Conservation (phyloP, 2,888 invertebrate genomes). For the Polymixis lichenea region DNA sequence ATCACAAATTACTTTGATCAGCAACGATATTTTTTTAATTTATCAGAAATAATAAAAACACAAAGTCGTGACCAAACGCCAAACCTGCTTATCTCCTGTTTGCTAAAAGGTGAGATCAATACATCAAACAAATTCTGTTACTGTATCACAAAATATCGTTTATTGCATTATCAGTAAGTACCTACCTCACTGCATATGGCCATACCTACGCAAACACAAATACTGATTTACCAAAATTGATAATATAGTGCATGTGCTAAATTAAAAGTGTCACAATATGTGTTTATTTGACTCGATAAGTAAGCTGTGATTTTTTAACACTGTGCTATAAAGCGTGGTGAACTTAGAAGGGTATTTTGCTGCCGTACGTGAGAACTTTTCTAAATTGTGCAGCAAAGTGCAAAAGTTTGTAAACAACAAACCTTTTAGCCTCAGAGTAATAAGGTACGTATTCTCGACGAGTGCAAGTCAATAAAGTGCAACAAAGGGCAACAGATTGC, state of each 20-base stretch:
- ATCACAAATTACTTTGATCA: background rate
- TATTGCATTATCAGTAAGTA: constrained; percentile 22
- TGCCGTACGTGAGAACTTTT: background rate
- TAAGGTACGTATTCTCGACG: too few relatives aligned
- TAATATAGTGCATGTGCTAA: background rate
- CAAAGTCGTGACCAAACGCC: background rate
- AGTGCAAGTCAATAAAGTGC: constrained; percentile 20
- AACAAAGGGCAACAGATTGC: constrained; percentile 2
- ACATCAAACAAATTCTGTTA: constrained; percentile 1
- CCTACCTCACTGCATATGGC: background rate
- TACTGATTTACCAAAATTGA: constrained; percentile 3
- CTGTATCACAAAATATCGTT: constrained; percentile 2
- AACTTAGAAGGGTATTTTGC: background rate
- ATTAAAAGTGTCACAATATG: background rate
- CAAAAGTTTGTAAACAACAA: background rate
- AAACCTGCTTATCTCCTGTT: constrained; percentile 17
- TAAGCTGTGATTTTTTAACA: background rate
- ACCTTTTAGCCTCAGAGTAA: background rate
- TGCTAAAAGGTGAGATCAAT: constrained; percentile 3
- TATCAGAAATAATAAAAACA: background rate
- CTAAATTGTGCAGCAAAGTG: background rate
- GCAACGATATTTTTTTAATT: background rate
- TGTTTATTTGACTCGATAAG: background rate
- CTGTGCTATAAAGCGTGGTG: background rate
- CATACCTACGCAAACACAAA: background rate